A percentile compares a stretch with the other conserved stretches of the same genome.
Evolutionary conservation across 2,113 vertebrate species (phyloP).

Genomic region (Cochlearius cochlearius): DNA sequence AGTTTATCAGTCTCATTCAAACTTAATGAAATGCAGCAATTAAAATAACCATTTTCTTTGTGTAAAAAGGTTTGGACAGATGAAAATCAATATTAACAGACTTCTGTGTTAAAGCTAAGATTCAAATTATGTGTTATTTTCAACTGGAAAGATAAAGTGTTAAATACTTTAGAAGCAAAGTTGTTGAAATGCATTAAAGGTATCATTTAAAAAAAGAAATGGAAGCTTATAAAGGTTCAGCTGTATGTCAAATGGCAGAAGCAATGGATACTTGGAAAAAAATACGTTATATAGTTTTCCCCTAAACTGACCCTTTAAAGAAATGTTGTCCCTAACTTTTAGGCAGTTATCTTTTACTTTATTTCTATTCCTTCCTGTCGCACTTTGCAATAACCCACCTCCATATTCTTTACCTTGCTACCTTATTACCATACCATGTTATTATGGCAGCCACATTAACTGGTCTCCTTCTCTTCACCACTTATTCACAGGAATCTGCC

Average conservation of each 20-base stretch:
- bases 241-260: background rate
- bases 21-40: background rate
- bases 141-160: background rate
- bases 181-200: background rate
- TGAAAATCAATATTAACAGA: background rate
- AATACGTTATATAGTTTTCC: background rate
- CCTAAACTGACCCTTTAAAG: background rate
- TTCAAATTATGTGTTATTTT: background rate
- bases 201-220: background rate
- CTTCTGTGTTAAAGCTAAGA: background rate
- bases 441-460: background rate
- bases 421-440: background rate
- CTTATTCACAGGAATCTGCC: background rate
- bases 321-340: background rate
- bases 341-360: background rate
- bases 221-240: background rate
- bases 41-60: background rate
- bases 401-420: background rate
- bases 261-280: background rate
- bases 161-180: background rate
- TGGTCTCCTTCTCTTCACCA: background rate
- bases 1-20: background rate
- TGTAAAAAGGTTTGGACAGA: background rate
- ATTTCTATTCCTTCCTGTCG: background rate
- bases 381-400: background rate